Percentiles rank a stretch among this genome's conserved stretches.
Conservation (phyloP, 2,888 invertebrate species). For the Gandaritis pyraliata region DNA sequence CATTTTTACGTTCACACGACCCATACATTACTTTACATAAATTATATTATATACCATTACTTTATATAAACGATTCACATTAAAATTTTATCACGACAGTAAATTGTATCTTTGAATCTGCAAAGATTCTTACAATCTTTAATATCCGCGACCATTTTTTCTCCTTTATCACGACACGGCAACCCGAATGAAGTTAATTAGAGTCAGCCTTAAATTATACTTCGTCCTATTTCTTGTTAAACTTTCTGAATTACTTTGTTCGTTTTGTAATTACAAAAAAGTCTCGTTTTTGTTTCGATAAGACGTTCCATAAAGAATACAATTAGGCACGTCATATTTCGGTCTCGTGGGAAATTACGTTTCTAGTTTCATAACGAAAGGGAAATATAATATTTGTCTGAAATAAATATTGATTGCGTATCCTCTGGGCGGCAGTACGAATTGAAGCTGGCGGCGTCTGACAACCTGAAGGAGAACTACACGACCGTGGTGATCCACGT, state of each 20-base stretch:
- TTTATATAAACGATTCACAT: conserved; percentile 21
- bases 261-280: conserved; percentile 57
- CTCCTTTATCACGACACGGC: conserved; percentile 47
- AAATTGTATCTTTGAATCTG: conserved; percentile 29
- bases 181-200: conserved; percentile 61
- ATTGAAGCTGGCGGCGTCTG: conserved; percentile 96
- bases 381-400: conserved; percentile 31
- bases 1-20: conserved; percentile 40
- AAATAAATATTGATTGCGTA: conserved; percentile 35
- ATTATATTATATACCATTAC: no score
- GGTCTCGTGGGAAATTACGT: conserved; percentile 30
- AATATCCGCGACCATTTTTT: conserved; percentile 44
- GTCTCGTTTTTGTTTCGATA: conserved; percentile 50
- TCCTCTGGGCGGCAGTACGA: conserved; percentile 89
- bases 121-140: conserved; percentile 35
- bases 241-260: conserved; percentile 60
- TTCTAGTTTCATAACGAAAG: conserved; percentile 30
- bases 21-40: conserved; percentile 7
- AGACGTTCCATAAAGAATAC: conserved; percentile 37
- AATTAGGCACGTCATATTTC: conserved; percentile 32
- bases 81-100: conserved; percentile 18
- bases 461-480: conserved; percentile 98
- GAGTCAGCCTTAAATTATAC: conserved; percentile 52
- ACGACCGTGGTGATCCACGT: conserved; percentile 98
- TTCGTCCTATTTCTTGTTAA: conserved; percentile 51